These are phyloP conservation scores for Harmothoe impar DNA, from an alignment of 2,888 invertebrate species.

Conservation along the genomic window DNA sequence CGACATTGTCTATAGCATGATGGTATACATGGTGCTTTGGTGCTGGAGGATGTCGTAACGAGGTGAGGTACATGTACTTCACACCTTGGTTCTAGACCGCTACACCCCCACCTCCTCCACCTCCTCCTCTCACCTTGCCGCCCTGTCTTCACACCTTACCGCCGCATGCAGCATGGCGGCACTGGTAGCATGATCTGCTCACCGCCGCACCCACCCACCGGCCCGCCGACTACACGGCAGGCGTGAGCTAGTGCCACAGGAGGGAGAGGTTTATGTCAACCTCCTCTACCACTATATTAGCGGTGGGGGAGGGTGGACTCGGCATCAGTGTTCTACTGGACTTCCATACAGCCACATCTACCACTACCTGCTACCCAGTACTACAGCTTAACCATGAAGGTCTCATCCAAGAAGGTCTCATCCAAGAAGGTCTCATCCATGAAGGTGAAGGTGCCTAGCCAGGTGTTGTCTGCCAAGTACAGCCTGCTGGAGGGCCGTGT, in stretches of 20 bases:
- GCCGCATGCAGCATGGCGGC: too few species aligned
- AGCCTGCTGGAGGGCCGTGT: conserved; percentile 38
- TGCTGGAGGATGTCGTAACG: too few species aligned
- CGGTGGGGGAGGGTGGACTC: neutral
- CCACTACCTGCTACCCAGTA: neutral
- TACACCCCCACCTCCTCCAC: too few species aligned
- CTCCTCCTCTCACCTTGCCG: too few species aligned
- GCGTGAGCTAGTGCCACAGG: neutral
- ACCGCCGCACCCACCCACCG: too few species aligned
- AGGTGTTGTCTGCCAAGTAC: conserved; percentile 3
- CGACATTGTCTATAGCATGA: too few species aligned
- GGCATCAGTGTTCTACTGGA: conserved; percentile 16
- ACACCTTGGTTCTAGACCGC: too few species aligned
- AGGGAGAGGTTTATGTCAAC: neutral
- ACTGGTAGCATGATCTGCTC: too few species aligned
- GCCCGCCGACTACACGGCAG: neutral
- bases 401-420: too few species aligned
- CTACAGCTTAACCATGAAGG: neutral
- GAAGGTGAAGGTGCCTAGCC: conserved; percentile 1
- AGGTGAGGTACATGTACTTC: too few species aligned
- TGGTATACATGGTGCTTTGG: too few species aligned
- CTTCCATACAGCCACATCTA: neutral
- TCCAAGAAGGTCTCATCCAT: neutral
- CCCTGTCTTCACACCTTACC: too few species aligned
- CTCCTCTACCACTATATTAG: neutral